Conservation (phyloP, 2,888 invertebrate genomes). For the Merodon equestris region DNA sequence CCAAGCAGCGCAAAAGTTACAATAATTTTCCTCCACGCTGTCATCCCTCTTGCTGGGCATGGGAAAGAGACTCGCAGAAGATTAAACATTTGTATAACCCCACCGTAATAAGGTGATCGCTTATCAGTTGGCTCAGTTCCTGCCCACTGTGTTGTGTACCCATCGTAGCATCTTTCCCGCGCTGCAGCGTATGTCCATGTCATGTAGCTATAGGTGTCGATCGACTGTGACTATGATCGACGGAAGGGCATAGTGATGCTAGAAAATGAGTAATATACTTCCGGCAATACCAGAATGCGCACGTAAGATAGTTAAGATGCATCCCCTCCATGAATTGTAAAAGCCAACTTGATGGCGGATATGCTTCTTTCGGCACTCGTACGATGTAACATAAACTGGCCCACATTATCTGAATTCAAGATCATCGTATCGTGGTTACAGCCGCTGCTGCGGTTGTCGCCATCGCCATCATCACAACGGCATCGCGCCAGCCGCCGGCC, state of each 20-base stretch:
- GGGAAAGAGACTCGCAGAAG: neutral
- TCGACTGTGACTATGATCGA: conserved; percentile 59
- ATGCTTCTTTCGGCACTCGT: conserved; percentile 56
- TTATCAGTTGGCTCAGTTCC: conserved; percentile 55
- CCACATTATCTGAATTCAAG: conserved; percentile 69
- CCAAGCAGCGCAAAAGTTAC: conserved; percentile 21
- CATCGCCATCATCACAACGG: conserved; percentile 31
- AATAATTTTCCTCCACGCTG: conserved; percentile 41
- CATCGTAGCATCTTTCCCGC: too few relatives aligned
- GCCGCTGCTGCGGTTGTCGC: conserved; percentile 13
- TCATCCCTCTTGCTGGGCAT: conserved; percentile 11
- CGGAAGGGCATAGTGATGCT: too few relatives aligned
- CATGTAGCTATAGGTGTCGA: conserved; percentile 2
- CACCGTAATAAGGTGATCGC: conserved; percentile 64
- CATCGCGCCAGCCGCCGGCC: too few relatives aligned
- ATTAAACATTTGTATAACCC: conserved; percentile 43
- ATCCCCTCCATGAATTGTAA: too few relatives aligned
- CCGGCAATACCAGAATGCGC: too few relatives aligned
- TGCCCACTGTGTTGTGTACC: too few relatives aligned
- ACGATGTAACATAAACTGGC: conserved; percentile 56
- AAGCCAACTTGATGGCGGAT: too few relatives aligned
- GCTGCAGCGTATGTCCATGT: conserved; percentile 51
- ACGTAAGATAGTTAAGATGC: too few relatives aligned
- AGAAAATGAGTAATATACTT: too few relatives aligned
- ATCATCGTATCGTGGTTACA: conserved; percentile 50